phyloP scores from a whole-genome alignment of 2,888 invertebrate species.

The Agonum fuliginosum region DNA sequence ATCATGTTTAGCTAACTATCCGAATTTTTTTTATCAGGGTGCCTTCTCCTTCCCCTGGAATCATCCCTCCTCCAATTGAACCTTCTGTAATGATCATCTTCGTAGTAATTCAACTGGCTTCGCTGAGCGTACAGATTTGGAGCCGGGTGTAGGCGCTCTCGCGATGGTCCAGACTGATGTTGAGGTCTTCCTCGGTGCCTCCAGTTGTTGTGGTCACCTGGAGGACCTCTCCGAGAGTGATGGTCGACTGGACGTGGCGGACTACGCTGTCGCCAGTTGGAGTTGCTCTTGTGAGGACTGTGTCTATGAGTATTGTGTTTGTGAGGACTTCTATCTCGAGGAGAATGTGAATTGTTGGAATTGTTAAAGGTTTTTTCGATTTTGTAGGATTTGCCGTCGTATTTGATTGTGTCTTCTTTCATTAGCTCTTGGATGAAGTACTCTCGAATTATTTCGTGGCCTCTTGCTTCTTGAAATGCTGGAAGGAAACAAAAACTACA shows the following conservation, averaged over 20 bases:
- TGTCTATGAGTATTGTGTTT: background rate
- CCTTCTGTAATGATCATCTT: background rate
- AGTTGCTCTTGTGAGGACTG: too few species aligned
- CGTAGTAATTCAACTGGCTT: slow-evolving; percentile 48
- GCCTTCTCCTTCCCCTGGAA: background rate
- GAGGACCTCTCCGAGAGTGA: background rate
- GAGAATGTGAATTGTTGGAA: background rate
- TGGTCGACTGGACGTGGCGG: background rate
- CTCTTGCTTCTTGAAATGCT: slow-evolving; percentile 71
- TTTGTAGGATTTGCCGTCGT: background rate
- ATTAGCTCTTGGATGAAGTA: slow-evolving; percentile 67
- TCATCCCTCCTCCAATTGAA: background rate
- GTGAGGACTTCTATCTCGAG: background rate
- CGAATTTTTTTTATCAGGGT: too few species aligned
- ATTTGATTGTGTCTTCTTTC: background rate
- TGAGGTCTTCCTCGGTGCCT: background rate
- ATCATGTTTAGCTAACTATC: background rate
- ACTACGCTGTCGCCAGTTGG: background rate
- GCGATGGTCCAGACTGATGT: background rate
- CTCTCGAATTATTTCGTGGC: slow-evolving; percentile 70
- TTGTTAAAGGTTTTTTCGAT: background rate
- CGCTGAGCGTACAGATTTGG: background rate
- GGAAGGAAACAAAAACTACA: slow-evolving; percentile 63
- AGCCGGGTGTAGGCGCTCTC: background rate
- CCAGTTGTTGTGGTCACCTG: background rate